Base-by-base conservation (phyloP, 2,797 vertebrate species). In the Chelidonichthys spinosus region DNA sequence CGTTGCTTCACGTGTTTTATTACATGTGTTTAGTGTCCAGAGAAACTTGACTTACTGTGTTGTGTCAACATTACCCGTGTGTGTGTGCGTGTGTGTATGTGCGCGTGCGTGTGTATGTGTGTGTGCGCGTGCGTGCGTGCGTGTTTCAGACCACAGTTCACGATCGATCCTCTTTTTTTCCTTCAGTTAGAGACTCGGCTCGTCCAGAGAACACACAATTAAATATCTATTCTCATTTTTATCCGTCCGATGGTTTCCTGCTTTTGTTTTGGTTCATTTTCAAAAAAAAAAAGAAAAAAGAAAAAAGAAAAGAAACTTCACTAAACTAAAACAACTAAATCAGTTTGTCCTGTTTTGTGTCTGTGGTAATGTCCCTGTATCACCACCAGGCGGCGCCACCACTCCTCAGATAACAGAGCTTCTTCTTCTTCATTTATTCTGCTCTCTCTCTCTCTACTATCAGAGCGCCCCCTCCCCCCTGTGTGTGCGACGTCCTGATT, bases 381-480 rank as follows among this genome's bases (percentile, higher is more conserved):
- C 4, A 13, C 80, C 94, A 95, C 68, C 80, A 92, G 93, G 75
- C 82, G 92, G 90, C 89, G 54, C 78, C 11, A 17, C 32, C 6
- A 2, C 55, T 61, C 75, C 68, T 85, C 43, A 8, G 0, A 63
- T 1, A 10, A n/a, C 42, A 18, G 11, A 8, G 7, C 55, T 18
- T 58, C 17, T 36, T 3, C 62, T 67, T 76, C 72, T 69, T 74
- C 74, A 39, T 0, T 60, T 37, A 74, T 69, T 75, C 36, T 68
- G 33, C 67, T 39, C 49, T 42, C 65, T 32, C 44, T 53, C 69
- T 43, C 60, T 62, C 73, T 56, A 17, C n/a, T 37, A 63, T 63
- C 58, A 15, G 39, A 53, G 25, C n/a, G 2, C 47, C 54, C 63
- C 47, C 59, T 14, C 60, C 76, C 53, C 55, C 68, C 58, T 2